Evolutionary conservation across 2,113 vertebrate genomes (phyloP), one percentile per base, ranked within the genome.

Genomic region (Lepidothrix coronata): DNA sequence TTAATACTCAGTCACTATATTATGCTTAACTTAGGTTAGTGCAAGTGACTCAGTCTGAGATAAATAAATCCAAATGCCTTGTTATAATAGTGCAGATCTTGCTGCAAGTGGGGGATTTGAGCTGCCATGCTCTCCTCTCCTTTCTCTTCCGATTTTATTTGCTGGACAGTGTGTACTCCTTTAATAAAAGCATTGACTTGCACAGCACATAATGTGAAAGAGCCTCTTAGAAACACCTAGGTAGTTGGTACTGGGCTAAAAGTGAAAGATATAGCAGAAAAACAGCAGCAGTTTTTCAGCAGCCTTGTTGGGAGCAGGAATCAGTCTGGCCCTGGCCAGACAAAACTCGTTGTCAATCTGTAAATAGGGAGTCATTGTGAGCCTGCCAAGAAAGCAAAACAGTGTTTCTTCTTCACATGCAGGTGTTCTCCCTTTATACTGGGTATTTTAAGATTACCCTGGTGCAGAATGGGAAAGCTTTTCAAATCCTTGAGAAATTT

Each of bases 311-410:
- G 22, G 51, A 71, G 59, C 77, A 66, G 37, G 18, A 57, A 23
- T 71, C 37, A 5, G 33, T 11, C 55, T 39, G 35, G 35, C 28
- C 28, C 63, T 21, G 65, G 22, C 37, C 46, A 33, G 77, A 51
- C 31, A 59, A 12, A 65, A 12, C 12, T 39, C 20, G 0, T 10
- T 4, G 51, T 51, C 20, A 2, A 0, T 57, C 31, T 41, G 55
- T 35, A 18, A n/a, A 2, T 13, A 3, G 35, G 54, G 41, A 73
- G 46, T 31, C n/a, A 0, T 18, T 1, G 5, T 46, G 46, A 71
- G 37, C 14, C 24, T 72, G 52, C 66, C 57, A 51, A 31, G 41
- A 31, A 9, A 70, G 7, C 9, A 6, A 16, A 23, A 27, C 61
- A 35, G 37, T 18, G n/a, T n/a, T n/a, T n/a, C n/a, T n/a, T n/a